Percentiles rank a stretch among this genome's conserved stretches.
phyloP scores from a whole-genome alignment of 2,888 invertebrate genomes.

The Onthophagus sagittarius region DNA sequence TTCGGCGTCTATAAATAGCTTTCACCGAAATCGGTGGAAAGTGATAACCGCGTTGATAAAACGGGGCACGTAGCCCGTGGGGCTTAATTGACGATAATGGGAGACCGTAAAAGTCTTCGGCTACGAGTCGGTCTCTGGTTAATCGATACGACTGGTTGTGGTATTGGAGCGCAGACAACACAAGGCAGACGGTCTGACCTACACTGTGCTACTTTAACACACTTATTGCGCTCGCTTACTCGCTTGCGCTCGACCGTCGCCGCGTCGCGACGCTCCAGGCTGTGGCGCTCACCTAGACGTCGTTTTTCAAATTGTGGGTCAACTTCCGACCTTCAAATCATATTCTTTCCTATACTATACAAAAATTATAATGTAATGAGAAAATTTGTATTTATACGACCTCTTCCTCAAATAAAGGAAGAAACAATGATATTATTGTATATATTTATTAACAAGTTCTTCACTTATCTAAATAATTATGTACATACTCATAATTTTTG shows the following conservation, averaged over 20 bases:
- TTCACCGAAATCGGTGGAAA: not conserved
- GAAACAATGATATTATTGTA: no score
- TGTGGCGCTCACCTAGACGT: not conserved
- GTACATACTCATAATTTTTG: no score
- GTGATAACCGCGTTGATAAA: not conserved
- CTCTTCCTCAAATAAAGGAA: no score
- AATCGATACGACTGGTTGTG: conserved; percentile 5
- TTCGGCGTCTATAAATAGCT: not conserved
- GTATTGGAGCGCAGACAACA: conserved; percentile 15
- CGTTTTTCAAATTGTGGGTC: not conserved
- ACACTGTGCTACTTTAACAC: conserved; percentile 21
- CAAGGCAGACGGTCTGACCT: conserved; percentile 44
- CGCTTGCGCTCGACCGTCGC: not conserved
- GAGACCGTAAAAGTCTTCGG: not conserved
- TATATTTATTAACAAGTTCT: no score
- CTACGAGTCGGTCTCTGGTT: conserved; percentile 1
- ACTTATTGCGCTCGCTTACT: not conserved
- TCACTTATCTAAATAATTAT: no score
- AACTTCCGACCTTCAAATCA: not conserved
- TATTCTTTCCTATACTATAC: not conserved
- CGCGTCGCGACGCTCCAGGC: not conserved
- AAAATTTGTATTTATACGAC: no score
- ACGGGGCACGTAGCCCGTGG: not conserved
- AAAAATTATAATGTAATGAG: no score
- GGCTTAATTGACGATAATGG: not conserved